phyloP scores from a whole-genome alignment of 2,797 vertebrate genomes.

The Novumbra hubbsi region DNA sequence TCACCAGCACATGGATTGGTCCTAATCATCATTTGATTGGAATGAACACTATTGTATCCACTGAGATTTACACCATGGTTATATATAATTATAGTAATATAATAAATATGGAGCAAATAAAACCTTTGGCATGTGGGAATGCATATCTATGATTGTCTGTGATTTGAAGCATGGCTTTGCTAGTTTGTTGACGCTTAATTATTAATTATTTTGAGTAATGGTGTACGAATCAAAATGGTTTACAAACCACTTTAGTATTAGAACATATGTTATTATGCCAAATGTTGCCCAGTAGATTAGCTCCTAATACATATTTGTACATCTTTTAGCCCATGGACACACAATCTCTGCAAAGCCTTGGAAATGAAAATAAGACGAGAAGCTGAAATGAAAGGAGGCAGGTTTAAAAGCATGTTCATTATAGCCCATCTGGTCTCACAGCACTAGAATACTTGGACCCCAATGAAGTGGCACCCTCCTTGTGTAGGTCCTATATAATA shows the following conservation, averaged over 20 bases:
- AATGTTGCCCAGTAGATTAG: neutral
- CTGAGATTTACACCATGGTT: neutral
- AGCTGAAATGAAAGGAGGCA: neutral
- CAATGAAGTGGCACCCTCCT: neutral
- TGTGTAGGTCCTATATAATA: neutral
- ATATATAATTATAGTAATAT: neutral
- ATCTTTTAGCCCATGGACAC: neutral
- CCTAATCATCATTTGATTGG: slow-evolving; percentile 28
- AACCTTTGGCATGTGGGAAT: neutral
- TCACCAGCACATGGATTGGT: slow-evolving; percentile 19
- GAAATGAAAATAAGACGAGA: neutral
- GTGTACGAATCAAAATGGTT: too few relatives aligned
- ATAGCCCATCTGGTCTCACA: neutral
- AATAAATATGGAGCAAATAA: neutral
- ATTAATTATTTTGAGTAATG: neutral
- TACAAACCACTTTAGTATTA: neutral
- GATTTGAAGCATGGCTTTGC: slow-evolving; percentile 1
- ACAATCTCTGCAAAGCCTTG: neutral
- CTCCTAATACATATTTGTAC: neutral
- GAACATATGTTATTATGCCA: neutral
- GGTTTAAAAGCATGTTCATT: slow-evolving; percentile 1
- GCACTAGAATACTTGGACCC: neutral
- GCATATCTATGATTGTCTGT: neutral
- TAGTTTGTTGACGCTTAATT: neutral
- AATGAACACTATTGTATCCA: slow-evolving; percentile 11